phyloP scores from a whole-genome alignment of 2,113 vertebrate species.

The Apus apus region DNA sequence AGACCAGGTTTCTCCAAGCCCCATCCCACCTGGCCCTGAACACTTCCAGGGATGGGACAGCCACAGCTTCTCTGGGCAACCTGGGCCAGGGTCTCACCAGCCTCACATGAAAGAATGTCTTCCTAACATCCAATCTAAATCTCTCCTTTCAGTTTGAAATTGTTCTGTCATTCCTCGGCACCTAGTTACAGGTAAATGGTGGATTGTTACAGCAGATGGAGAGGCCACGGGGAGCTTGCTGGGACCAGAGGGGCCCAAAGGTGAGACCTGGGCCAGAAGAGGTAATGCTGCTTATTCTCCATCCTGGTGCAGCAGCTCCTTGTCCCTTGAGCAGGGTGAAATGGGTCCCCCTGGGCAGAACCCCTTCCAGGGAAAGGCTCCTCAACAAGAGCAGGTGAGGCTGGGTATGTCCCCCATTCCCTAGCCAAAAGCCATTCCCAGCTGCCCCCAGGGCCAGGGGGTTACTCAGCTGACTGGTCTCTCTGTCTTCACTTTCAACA shows the following conservation, averaged over 20 bases:
- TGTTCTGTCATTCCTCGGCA: no score
- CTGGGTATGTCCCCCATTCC: not conserved
- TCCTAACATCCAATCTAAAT: no score
- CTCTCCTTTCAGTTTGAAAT: no score
- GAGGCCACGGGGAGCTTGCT: not conserved
- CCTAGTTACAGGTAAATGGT: not conserved
- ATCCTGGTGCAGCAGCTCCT: not conserved
- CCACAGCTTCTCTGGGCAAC: no score
- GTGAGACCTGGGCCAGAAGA: not conserved
- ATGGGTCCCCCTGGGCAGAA: not conserved
- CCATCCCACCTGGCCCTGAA: no score
- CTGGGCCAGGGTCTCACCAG: no score
- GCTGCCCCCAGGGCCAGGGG: not conserved
- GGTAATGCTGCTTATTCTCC: accelerated
- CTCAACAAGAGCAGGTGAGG: not conserved
- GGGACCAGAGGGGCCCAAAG: not conserved
- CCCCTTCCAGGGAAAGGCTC: not conserved
- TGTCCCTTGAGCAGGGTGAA: not conserved
- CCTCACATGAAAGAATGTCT: no score
- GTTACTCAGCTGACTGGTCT: not conserved
- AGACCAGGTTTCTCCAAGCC: no score
- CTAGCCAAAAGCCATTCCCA: not conserved
- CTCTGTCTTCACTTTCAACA: not conserved
- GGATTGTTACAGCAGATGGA: not conserved
- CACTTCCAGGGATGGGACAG: no score